Base-by-base conservation (phyloP, 2,797 vertebrate genomes). In the Molossus molossus region DNA sequence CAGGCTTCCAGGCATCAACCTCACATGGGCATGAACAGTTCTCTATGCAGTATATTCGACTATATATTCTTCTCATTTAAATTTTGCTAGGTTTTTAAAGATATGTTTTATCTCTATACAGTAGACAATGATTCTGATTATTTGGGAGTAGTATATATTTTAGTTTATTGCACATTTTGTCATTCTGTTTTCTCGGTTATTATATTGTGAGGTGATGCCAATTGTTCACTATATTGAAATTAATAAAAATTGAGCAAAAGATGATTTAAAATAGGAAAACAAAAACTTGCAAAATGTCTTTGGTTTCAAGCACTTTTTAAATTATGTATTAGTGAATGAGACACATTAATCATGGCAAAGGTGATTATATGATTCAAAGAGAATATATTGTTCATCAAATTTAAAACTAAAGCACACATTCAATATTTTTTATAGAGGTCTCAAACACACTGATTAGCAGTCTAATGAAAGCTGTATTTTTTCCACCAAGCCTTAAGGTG, bases 41-140 rank as follows among this genome's bases (percentile, higher is more conserved):
- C 82, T 92, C n/a, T 96, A 80, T 90, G 80, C 89, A 95, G 45
- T 76, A 9, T 89, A 73, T 96, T 97, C 97, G 94, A 95, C 93
- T 96, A 53, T 27, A 69, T 25, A 55, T 11, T 67, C 57, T 21
- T 18, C 90, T 96, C 88, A 81, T 33, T 80, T 91, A 64, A 67
- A 23, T 69, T 83, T 72, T 6, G 29, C 14, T 87, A 29, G 8
- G 0, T 77, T 92, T 79, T 72, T 21, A 48, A 86, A 73, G 2
- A 50, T 57, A 33, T 72, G 25, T 27, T 77, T 94, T 62, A 33
- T 82, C 37, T 40, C 13, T 20, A 57, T 77, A 48, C 2, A 69
- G 12, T 4, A 80, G 0, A 65, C 1, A 55, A 58, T 40, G 1
- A 3, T 87, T 94, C 50, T 64, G 1, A 89, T 70, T 6, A 37